Conservation (phyloP, 2,888 invertebrate species). For the Agrotis clavis region DNA sequence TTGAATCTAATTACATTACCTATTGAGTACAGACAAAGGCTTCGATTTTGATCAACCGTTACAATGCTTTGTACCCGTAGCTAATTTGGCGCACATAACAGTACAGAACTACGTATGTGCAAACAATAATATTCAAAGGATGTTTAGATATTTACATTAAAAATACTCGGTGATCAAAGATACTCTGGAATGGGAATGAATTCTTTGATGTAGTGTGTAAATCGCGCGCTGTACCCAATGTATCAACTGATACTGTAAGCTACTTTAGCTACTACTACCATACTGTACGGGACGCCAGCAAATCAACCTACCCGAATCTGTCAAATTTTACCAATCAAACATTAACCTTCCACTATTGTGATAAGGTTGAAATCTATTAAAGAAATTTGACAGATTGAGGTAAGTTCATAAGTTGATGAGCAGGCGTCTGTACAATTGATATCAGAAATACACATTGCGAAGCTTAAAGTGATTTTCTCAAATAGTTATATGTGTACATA, state of each 20-base stretch:
- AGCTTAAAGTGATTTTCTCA: background rate
- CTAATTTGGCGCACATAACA: slow-evolving; percentile 49
- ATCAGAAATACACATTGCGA: background rate
- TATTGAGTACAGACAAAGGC: slow-evolving; percentile 11
- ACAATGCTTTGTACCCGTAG: slow-evolving; percentile 38
- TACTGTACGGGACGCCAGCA: too few species aligned
- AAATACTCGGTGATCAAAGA: slow-evolving; percentile 29
- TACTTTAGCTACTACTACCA: too few species aligned
- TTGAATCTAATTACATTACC: slow-evolving; percentile 21
- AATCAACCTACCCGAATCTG: too few species aligned
- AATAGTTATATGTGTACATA: too few species aligned
- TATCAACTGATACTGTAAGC: background rate
- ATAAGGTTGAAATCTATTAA: too few species aligned
- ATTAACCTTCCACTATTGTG: too few species aligned
- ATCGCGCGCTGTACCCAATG: slow-evolving; percentile 5
- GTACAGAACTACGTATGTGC: slow-evolving; percentile 19
- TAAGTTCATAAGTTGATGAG: too few species aligned
- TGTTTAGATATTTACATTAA: slow-evolving; percentile 22
- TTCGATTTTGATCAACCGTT: slow-evolving; percentile 44
- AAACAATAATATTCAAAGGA: slow-evolving; percentile 35
- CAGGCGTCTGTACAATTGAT: background rate
- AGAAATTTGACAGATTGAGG: too few species aligned
- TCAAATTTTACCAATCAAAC: too few species aligned
- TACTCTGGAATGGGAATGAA: slow-evolving; percentile 10
- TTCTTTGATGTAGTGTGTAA: slow-evolving; percentile 33